Base-by-base conservation (phyloP, 2,113 vertebrate species). In the Lasiurus cinereus region DNA sequence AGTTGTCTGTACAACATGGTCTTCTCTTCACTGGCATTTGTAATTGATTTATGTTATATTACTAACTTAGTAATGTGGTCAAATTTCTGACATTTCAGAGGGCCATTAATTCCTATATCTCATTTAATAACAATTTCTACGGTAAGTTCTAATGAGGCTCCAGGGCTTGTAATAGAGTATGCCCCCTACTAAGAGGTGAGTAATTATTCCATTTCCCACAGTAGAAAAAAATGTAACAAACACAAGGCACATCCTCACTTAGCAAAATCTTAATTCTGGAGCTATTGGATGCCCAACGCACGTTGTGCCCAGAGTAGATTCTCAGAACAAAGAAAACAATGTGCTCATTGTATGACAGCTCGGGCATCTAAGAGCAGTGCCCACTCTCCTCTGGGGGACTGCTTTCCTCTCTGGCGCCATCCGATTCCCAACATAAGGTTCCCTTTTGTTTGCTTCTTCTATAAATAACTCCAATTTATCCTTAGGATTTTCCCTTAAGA, bases 1-100 rank as follows among this genome's bases (percentile, higher is more conserved):
- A 97, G 86, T 91, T 89, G 83, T 91, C 90, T 95, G 83, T 94
- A 80, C 79, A 95, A 90, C 94, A 95, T 83, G 91, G 50, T 95
- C 82, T 91, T 89, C 78, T 59, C 22, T 94, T 95, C 93, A 70
- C 56, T 96, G 86, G 77, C 78, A 67, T 89, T 96, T 96, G 69
- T 56, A 89, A 66, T 91, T 91, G 54, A 73, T 91, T 86, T 73
- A 39, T 93, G 69, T 94, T 91, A 39, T 72, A 56, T 95, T 92
- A 85, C 36, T 77, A 76, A 77, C 69, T 73, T 88, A 78, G 90
- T 77, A 92, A 67, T 90, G 21, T 46, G 22, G 70, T 88, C 8
- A 76, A 22, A 62, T 78, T 95, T 96, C 74, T 95, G 73, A 85
- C 62, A 54, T 79, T 92, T 93, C 85, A 46, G 69, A 88, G 73